A percentile compares a stretch with the other conserved stretches of the same genome.
phyloP scores from a whole-genome alignment of 1,140 invertebrate genomes.

The Drosophila watanabei region DNA sequence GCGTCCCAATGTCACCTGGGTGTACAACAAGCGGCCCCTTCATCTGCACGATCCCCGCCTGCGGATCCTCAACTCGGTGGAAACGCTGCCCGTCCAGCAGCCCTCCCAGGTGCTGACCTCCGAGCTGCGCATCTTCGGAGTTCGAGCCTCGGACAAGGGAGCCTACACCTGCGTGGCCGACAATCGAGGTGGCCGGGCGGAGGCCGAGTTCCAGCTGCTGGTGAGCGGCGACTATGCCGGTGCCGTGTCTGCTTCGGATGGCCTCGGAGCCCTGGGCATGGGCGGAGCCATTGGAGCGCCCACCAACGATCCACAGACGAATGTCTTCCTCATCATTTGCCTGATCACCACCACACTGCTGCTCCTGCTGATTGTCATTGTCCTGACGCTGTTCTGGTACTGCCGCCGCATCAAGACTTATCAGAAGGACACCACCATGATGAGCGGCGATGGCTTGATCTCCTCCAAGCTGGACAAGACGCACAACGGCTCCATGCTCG shows the following conservation, averaged over 20 bases:
- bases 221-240: conserved; percentile 87
- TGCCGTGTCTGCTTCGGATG: conserved; percentile 85
- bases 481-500: conserved; percentile 88
- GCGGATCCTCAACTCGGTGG: conserved; percentile 82
- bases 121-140: conserved; percentile 91
- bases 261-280: conserved; percentile 55
- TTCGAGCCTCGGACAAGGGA: conserved; percentile 91
- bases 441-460: conserved; percentile 80
- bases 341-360: conserved; percentile 87
- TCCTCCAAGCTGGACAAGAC: conserved; percentile 87
- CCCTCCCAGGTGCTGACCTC: conserved; percentile 63
- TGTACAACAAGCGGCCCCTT: conserved; percentile 87
- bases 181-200: conserved; percentile 93
- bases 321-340: conserved; percentile 87
- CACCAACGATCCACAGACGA: conserved; percentile 73
- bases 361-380: conserved; percentile 87
- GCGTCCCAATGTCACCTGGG: conserved; percentile 91
- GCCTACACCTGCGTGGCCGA: conserved; percentile 95
- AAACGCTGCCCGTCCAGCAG: conserved; percentile 30
- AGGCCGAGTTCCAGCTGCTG: conserved; percentile 88
- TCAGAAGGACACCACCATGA: conserved; percentile 86
- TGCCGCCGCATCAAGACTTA: conserved; percentile 87
- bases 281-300: conserved; percentile 75
- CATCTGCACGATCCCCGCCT: conserved; percentile 86
- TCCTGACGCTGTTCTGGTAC: conserved; percentile 90